Percentiles rank a stretch among this genome's conserved stretches.
Conservation (phyloP, 2,888 invertebrate species). For the Halictus quadricinctus region DNA sequence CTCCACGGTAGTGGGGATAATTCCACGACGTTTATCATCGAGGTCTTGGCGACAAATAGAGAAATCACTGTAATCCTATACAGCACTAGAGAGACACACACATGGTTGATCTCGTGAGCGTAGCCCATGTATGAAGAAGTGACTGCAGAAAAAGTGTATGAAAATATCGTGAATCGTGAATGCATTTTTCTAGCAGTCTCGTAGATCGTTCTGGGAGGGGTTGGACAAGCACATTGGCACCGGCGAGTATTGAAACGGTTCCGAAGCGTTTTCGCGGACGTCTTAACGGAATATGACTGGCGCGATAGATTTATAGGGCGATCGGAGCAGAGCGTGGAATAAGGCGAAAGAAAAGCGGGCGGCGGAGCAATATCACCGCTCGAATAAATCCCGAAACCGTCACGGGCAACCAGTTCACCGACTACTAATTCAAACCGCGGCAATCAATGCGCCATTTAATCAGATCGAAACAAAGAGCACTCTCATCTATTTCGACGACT, state of each 20-base stretch:
- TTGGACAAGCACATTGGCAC: neutral
- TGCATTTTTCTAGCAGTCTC: neutral
- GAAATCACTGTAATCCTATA: too few relatives aligned
- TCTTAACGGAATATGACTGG: slow-evolving; percentile 4
- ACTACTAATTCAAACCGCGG: slow-evolving; percentile 44
- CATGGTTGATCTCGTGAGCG: neutral
- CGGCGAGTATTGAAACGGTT: neutral
- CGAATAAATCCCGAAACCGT: slow-evolving; percentile 28
- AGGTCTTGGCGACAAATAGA: too few relatives aligned
- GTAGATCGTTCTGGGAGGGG: neutral
- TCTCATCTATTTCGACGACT: slow-evolving; percentile 45
- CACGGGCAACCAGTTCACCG: slow-evolving; percentile 34
- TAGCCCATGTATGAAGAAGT: too few relatives aligned
- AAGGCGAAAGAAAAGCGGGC: neutral
- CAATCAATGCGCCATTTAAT: slow-evolving; percentile 53
- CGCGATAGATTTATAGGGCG: slow-evolving; percentile 7
- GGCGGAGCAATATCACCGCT: slow-evolving; percentile 29
- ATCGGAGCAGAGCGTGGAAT: neutral
- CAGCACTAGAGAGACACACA: too few relatives aligned
- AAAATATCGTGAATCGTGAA: neutral
- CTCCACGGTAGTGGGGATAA: too few relatives aligned
- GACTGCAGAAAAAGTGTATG: neutral
- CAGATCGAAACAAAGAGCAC: slow-evolving; percentile 53
- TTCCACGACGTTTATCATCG: too few relatives aligned
- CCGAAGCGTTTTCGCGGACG: neutral